Evolutionary conservation across 2,888 invertebrate genomes (phyloP).

Genomic region (Andrena praecox): DNA sequence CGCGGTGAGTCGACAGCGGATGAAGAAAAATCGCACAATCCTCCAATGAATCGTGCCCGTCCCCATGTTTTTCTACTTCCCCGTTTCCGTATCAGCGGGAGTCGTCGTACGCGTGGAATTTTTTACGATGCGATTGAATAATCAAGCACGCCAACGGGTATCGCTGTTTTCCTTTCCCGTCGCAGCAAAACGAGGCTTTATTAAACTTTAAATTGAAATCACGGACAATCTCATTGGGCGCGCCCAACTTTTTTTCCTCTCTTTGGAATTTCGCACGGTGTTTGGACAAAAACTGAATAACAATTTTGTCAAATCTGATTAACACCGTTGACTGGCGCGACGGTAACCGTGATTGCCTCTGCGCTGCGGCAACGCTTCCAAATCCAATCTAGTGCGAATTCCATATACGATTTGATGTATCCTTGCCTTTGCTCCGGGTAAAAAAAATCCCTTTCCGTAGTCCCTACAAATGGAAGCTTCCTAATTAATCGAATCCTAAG

Average conservation of each 20-base stretch:
- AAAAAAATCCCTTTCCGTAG: too few species aligned
- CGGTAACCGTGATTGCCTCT: slow-evolving; percentile 44
- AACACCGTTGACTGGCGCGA: slow-evolving; percentile 46
- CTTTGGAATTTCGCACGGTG: slow-evolving; percentile 2
- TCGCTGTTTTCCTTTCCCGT: slow-evolving; percentile 9
- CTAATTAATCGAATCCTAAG: too few species aligned
- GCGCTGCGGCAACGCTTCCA: slow-evolving; percentile 33
- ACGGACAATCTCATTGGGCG: slow-evolving; percentile 29
- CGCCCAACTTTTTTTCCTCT: slow-evolving; percentile 26
- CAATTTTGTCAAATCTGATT: slow-evolving; percentile 58
- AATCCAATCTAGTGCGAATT: slow-evolving; percentile 53
- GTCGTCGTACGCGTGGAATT: neutral
- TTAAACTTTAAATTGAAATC: slow-evolving; percentile 46
- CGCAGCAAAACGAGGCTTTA: slow-evolving; percentile 24
- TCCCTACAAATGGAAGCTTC: too few species aligned
- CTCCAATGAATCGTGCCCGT: too few species aligned
- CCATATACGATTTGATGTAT: slow-evolving; percentile 32
- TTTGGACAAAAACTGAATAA: slow-evolving; percentile 53
- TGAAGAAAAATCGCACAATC: neutral
- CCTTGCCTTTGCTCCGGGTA: neutral
- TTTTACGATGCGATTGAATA: slow-evolving; percentile 26
- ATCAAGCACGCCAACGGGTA: slow-evolving; percentile 18
- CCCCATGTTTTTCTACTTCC: neutral
- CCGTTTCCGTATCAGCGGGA: neutral
- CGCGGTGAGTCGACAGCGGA: neutral